Conservation (phyloP, 2,113 vertebrate genomes). For the Sorex araneus region DNA sequence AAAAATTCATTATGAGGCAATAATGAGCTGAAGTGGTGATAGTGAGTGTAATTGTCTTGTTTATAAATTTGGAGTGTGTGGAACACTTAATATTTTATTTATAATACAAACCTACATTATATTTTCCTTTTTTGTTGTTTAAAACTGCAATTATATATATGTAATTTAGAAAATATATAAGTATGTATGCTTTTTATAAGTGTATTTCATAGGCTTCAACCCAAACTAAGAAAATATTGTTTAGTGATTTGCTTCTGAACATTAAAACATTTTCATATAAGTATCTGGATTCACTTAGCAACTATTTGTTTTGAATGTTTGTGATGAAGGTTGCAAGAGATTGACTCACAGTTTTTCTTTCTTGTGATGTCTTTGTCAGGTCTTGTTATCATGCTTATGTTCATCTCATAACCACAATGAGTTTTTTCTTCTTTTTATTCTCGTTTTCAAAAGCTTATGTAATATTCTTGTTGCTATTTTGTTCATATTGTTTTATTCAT, state of each 20-base stretch:
- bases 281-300: constrained; percentile 9
- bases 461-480: constrained; percentile 25
- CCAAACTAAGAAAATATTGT: not conserved
- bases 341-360: not conserved
- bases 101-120: no score
- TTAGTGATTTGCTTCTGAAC: constrained; percentile 14
- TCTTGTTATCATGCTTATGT: not conserved
- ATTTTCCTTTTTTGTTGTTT: no score
- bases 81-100: constrained; percentile 22
- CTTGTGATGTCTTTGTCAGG: constrained; percentile 23
- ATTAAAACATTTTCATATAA: not conserved
- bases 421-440: not conserved
- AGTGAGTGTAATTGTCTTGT: not conserved
- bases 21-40: not conserved
- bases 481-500: constrained; percentile 53
- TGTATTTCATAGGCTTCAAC: not conserved
- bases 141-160: not conserved
- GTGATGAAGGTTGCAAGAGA: constrained; percentile 10
- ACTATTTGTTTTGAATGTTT: constrained; percentile 65
- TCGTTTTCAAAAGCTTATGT: not conserved
- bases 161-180: not conserved
- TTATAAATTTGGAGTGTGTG: not conserved
- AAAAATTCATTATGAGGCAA: not conserved
- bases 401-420: not conserved
- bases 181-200: not conserved